phyloP scores from a whole-genome alignment of 2,113 vertebrate species.

The Craseonycteris thonglongyai region DNA sequence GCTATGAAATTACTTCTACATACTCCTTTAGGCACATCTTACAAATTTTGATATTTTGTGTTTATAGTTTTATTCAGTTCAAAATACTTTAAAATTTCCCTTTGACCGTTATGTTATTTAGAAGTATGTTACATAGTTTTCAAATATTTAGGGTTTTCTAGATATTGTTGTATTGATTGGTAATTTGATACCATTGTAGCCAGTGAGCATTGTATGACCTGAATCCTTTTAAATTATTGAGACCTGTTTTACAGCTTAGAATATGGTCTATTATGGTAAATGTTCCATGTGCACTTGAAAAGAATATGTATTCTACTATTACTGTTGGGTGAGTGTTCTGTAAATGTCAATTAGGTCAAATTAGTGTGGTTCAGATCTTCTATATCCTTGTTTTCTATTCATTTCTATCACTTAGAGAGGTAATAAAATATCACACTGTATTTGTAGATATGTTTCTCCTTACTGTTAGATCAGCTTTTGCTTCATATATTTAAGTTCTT shows the following conservation, averaged over 20 bases:
- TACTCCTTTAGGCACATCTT: not conserved
- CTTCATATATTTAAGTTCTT: not conserved
- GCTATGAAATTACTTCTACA: not conserved
- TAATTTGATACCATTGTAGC: not conserved
- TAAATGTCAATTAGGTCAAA: not conserved
- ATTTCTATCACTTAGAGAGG: not conserved
- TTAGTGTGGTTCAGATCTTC: not conserved
- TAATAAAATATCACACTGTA: not conserved
- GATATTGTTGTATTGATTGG: not conserved
- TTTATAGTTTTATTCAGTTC: not conserved
- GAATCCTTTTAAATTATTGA: slow-evolving; percentile 11
- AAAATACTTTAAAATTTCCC: not conserved
- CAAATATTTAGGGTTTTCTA: not conserved
- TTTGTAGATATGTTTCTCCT: not conserved
- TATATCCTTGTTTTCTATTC: not conserved
- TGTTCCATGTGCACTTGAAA: not conserved
- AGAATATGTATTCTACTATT: not conserved
- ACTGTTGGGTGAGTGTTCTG: not conserved
- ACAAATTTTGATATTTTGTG: slow-evolving; percentile 12
- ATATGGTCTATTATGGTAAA: not conserved
- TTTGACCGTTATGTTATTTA: not conserved
- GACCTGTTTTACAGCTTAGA: not conserved
- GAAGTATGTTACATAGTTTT: not conserved
- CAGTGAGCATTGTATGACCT: not conserved
- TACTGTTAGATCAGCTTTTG: not conserved